Percentiles rank a stretch among this genome's conserved stretches.
These are phyloP conservation scores for Lypha dubia DNA, from an alignment of 2,888 invertebrate species.

Conservation along the genomic window DNA sequence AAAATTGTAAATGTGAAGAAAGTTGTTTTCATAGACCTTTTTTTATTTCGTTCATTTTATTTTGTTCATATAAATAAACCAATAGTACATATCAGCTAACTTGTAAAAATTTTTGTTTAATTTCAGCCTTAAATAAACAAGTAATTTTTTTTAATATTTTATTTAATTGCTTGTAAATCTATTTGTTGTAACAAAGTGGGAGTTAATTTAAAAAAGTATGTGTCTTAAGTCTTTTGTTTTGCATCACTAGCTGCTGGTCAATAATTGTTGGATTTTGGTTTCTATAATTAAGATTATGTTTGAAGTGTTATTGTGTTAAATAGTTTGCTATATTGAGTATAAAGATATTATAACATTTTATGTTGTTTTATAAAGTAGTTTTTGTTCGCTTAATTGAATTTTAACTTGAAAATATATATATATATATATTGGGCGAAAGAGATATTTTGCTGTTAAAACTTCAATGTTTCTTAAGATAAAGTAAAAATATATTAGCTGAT, in stretches of 20 bases:
- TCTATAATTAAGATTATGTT: conserved; percentile 5
- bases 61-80: conserved; percentile 12
- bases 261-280: conserved; percentile 18
- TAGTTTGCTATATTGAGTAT: conserved; percentile 29
- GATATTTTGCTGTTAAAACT: neutral
- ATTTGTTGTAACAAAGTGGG: conserved; percentile 64
- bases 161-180: conserved; percentile 42
- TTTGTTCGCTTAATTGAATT: conserved; percentile 1
- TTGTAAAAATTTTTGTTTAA: conserved; percentile 17
- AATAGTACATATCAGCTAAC: conserved; percentile 16
- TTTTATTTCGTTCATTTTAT: conserved; percentile 8
- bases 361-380: neutral
- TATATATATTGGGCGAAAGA: neutral
- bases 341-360: conserved; percentile 28
- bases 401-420: neutral
- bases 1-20: conserved; percentile 56
- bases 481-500: too few relatives aligned
- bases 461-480: neutral
- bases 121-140: conserved; percentile 25
- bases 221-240: conserved; percentile 70
- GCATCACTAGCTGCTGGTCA: conserved; percentile 22
- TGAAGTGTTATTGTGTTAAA: conserved; percentile 52
- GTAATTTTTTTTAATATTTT: neutral
- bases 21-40: conserved; percentile 54
- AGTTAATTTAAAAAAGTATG: conserved; percentile 64